phyloP scores from a whole-genome alignment of 2,797 vertebrate genomes.

The Gallinago nigripennis region DNA sequence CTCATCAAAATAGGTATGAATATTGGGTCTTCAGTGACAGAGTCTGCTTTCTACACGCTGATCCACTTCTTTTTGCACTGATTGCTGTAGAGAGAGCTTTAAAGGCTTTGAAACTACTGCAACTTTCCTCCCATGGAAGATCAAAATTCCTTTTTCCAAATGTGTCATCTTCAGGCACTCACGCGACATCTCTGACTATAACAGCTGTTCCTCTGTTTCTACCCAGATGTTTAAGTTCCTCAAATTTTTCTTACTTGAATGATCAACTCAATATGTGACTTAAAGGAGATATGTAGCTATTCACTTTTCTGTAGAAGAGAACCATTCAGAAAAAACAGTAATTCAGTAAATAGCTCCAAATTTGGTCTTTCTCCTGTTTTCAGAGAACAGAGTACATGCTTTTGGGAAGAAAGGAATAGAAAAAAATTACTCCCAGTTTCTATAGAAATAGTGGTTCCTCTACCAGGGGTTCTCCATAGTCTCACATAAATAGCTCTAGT shows the following conservation, averaged over 20 bases:
- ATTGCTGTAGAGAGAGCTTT: not conserved
- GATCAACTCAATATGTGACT: not conserved
- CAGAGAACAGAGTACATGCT: not conserved
- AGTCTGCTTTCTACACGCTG: not conserved
- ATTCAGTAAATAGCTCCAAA: not conserved
- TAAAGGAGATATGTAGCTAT: not conserved
- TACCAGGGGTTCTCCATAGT: not conserved
- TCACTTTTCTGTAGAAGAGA: not conserved
- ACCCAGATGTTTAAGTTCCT: not conserved
- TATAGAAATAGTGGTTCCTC: not conserved
- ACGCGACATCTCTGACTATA: not conserved
- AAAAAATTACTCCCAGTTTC: not conserved
- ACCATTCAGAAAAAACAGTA: not conserved
- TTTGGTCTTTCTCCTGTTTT: not conserved
- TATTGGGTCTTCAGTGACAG: not conserved
- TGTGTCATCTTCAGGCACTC: not conserved
- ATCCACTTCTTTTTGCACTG: not conserved
- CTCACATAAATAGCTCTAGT: not conserved
- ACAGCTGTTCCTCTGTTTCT: not conserved
- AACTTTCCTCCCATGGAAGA: not conserved
- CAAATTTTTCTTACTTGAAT: not conserved
- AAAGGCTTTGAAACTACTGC: not conserved
- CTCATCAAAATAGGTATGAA: not conserved
- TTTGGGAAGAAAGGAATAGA: not conserved
- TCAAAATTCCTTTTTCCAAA: not conserved